These are phyloP conservation scores for Enteromius mattozi DNA, from an alignment of 2,797 vertebrate genomes.

Conservation along the genomic window DNA sequence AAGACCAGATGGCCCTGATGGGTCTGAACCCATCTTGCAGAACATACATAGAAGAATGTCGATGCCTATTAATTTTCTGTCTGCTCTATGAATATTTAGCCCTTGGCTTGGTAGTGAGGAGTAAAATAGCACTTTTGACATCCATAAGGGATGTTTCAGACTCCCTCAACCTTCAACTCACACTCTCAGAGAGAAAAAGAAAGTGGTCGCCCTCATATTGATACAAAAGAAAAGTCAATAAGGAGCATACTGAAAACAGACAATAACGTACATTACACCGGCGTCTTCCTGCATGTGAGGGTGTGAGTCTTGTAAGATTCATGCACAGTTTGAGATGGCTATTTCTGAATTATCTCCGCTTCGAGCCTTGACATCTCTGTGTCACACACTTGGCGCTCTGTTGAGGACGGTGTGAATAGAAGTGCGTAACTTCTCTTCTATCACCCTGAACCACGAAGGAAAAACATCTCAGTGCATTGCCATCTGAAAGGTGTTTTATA, in stretches of 20 bases:
- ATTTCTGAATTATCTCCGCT: constrained; percentile 20
- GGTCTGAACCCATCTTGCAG: constrained; percentile 67
- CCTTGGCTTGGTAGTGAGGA: constrained; percentile 6
- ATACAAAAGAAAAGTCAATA: constrained; percentile 24
- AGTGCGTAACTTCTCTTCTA: constrained; percentile 21
- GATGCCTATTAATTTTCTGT: constrained; percentile 61
- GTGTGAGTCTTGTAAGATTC: constrained; percentile 1
- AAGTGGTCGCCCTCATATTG: not conserved
- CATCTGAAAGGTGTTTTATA: constrained; percentile 29
- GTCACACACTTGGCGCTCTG: constrained; percentile 19
- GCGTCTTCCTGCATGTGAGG: not conserved
- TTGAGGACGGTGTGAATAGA: constrained; percentile 27
- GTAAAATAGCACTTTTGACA: constrained; percentile 25
- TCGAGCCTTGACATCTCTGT: constrained; percentile 16
- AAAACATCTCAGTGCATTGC: constrained; percentile 16
- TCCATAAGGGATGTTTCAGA: constrained; percentile 21
- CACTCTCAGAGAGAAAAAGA: not conserved
- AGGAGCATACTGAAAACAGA: not conserved
- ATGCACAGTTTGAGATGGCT: not conserved
- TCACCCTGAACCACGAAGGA: not conserved
- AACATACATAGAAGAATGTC: constrained; percentile 65
- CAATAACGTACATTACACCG: not conserved
- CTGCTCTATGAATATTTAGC: constrained; percentile 49
- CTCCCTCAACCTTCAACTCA: constrained; percentile 15
- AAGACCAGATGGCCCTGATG: constrained; percentile 70